Evolutionary conservation across 2,888 invertebrate species (phyloP).

Genomic region (Anarsia innoxiella): DNA sequence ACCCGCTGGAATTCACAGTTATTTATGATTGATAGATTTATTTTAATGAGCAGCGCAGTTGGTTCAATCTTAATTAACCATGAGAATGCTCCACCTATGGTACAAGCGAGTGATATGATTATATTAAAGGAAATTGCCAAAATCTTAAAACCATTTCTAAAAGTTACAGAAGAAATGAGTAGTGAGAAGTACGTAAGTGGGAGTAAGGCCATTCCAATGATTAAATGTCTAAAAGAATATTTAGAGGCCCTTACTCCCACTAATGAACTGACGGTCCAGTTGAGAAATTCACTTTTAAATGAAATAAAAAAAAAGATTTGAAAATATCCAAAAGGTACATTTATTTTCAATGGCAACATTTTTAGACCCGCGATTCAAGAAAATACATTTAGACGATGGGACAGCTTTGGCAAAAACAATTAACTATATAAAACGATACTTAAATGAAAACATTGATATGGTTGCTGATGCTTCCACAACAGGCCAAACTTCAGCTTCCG

Average conservation of each 20-base stretch:
- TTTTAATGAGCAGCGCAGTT: slow-evolving; percentile 20
- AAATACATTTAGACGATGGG: slow-evolving; percentile 26
- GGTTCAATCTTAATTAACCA: slow-evolving; percentile 23
- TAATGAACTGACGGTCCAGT: slow-evolving; percentile 21
- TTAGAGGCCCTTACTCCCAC: slow-evolving; percentile 19
- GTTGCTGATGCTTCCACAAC: slow-evolving; percentile 26
- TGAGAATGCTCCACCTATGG: slow-evolving; percentile 27
- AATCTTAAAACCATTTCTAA: slow-evolving; percentile 26
- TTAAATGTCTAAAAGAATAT: slow-evolving; percentile 23
- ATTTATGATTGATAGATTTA: slow-evolving; percentile 19
- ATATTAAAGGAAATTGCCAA: slow-evolving; percentile 25
- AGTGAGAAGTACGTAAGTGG: slow-evolving; percentile 28
- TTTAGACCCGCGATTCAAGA: slow-evolving; percentile 29
- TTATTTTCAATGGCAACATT: slow-evolving; percentile 21
- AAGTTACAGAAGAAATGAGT: slow-evolving; percentile 28
- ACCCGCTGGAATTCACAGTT: slow-evolving; percentile 29
- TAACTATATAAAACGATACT: slow-evolving; percentile 17
- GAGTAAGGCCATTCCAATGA: slow-evolving; percentile 30
- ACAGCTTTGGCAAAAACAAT: slow-evolving; percentile 17
- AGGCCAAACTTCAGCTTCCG: slow-evolving; percentile 12
- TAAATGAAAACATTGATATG: slow-evolving; percentile 11
- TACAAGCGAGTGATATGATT: slow-evolving; percentile 25
- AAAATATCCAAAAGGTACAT: slow-evolving; percentile 22
- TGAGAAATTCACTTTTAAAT: too few species aligned
- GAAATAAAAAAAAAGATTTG: slow-evolving; percentile 23